Conservation (phyloP, 2,113 vertebrate species). For the Percina caprodes region DNA sequence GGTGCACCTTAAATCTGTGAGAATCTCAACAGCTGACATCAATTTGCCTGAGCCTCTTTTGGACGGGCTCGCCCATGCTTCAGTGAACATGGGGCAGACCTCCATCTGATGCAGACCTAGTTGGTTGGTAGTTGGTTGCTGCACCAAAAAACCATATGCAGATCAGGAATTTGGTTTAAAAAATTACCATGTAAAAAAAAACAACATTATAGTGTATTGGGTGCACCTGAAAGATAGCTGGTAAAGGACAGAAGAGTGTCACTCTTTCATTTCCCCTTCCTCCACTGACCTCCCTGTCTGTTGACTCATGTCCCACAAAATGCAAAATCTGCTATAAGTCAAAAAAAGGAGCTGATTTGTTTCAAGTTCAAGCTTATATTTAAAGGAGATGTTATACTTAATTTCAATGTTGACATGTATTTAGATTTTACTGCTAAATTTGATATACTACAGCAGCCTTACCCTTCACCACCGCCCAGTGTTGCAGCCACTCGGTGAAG, state of each 20-base stretch:
- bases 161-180: conserved; percentile 67
- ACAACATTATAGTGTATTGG: not conserved
- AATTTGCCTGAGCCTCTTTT: conserved; percentile 79
- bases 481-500: conserved; percentile 45
- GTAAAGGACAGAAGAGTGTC: not conserved
- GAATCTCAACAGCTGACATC: conserved; percentile 79
- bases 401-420: conserved; percentile 61
- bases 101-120: conserved; percentile 81
- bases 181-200: not conserved
- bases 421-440: conserved; percentile 63
- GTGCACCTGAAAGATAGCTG: not conserved
- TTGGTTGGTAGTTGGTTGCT: conserved; percentile 58
- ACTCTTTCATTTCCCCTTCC: not conserved
- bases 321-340: conserved; percentile 45
- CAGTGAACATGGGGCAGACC: conserved; percentile 74
- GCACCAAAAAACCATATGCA: conserved; percentile 78
- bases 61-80: conserved; percentile 66
- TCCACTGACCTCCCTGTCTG: conserved; percentile 24
- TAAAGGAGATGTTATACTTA: conserved; percentile 43
- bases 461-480: conserved; percentile 44
- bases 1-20: conserved; percentile 69
- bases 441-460: conserved; percentile 55
- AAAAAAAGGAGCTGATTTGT: conserved; percentile 40
- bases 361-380: conserved; percentile 43
- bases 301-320: conserved; percentile 30